These are phyloP conservation scores for Leptarthrus brevirostris DNA, from an alignment of 2,888 invertebrate genomes.

Conservation along the genomic window DNA sequence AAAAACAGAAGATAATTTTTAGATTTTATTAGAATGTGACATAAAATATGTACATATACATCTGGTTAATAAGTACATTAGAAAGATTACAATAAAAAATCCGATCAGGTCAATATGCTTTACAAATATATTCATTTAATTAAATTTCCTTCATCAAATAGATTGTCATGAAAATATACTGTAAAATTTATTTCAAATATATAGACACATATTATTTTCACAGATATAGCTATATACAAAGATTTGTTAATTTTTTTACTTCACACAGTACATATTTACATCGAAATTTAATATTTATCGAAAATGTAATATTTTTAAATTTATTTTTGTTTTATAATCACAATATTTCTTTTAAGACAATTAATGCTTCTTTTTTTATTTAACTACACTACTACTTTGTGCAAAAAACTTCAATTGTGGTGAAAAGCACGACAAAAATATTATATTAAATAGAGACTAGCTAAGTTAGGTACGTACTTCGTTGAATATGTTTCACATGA, in stretches of 20 bases:
- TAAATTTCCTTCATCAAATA: slow-evolving; percentile 24
- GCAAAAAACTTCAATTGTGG: slow-evolving; percentile 26
- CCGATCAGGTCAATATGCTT: slow-evolving; percentile 29
- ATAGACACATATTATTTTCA: slow-evolving; percentile 36
- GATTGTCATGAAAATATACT: slow-evolving; percentile 47
- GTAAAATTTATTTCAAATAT: slow-evolving; percentile 40
- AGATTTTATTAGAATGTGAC: slow-evolving; percentile 26
- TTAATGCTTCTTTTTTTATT: slow-evolving; percentile 1
- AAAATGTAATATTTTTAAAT: slow-evolving; percentile 28
- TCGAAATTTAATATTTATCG: slow-evolving; percentile 40
- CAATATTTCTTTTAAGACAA: slow-evolving; percentile 31
- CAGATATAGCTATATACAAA: slow-evolving; percentile 43
- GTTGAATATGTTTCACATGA: slow-evolving; percentile 31
- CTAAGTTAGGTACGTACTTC: slow-evolving; percentile 25
- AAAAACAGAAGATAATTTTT: too few relatives aligned
- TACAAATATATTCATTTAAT: slow-evolving; percentile 41
- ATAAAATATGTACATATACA: slow-evolving; percentile 26
- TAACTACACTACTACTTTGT: slow-evolving; percentile 20
- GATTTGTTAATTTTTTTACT: not conserved
- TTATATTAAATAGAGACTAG: slow-evolving; percentile 16
- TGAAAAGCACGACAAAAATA: slow-evolving; percentile 31
- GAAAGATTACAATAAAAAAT: slow-evolving; percentile 37
- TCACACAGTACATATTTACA: slow-evolving; percentile 5
- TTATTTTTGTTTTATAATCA: slow-evolving; percentile 10
- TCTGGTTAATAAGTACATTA: slow-evolving; percentile 16